These are phyloP conservation scores for Noctua pronuba DNA, from an alignment of 2,888 invertebrate genomes.

Conservation along the genomic window DNA sequence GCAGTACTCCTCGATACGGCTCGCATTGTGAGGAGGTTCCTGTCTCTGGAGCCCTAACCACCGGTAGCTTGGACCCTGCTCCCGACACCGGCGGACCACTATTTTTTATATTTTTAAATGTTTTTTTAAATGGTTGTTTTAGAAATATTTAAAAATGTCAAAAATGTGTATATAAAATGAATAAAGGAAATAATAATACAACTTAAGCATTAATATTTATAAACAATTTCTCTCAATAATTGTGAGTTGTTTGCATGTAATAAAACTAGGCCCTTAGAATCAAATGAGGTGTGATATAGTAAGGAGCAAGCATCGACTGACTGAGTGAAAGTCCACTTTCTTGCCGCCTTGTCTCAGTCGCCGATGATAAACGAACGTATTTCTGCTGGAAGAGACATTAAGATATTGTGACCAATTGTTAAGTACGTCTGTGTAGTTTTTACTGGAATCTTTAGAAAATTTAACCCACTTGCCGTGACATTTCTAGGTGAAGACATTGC, in stretches of 20 bases:
- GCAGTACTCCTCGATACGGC: too few relatives aligned
- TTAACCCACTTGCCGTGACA: slow-evolving; percentile 14
- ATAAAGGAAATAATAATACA: too few relatives aligned
- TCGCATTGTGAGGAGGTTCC: too few relatives aligned
- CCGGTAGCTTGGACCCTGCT: too few relatives aligned
- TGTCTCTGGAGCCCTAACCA: too few relatives aligned
- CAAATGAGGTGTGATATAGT: slow-evolving; percentile 87
- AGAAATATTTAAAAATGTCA: too few relatives aligned
- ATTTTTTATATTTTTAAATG: too few relatives aligned
- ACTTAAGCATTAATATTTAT: slow-evolving; percentile 17
- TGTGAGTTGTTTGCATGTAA: slow-evolving; percentile 68
- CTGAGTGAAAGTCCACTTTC: slow-evolving; percentile 89
- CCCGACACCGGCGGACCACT: too few relatives aligned
- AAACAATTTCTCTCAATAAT: slow-evolving; percentile 36
- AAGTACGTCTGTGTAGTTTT: slow-evolving; percentile 16
- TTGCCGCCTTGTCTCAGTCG: slow-evolving; percentile 81
- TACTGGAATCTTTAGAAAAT: slow-evolving; percentile 13
- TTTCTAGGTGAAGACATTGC: neutral
- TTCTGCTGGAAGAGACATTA: slow-evolving; percentile 76
- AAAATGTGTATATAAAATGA: too few relatives aligned
- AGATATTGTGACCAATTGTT: slow-evolving; percentile 35
- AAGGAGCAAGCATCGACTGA: slow-evolving; percentile 86
- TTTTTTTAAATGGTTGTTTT: too few relatives aligned
- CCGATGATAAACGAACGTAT: slow-evolving; percentile 71
- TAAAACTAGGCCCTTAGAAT: slow-evolving; percentile 79